A percentile compares a stretch with the other conserved stretches of the same genome.
Evolutionary conservation across 2,797 vertebrate genomes (phyloP).

Genomic region (Acestrorhynchus altus): DNA sequence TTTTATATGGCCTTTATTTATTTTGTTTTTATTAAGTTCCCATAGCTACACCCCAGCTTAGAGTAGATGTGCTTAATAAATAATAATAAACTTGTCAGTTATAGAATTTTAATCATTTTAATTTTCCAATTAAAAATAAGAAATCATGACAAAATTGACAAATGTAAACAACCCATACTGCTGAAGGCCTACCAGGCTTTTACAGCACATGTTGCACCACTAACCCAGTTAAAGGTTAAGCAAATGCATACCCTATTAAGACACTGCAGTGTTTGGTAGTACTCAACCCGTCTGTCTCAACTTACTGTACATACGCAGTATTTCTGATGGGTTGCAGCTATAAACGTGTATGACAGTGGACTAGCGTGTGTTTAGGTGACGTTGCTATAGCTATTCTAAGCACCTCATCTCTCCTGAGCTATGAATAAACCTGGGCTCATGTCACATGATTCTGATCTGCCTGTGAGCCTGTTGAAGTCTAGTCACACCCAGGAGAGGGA

Average conservation of each 20-base stretch:
- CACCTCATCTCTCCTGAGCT: constrained; percentile 33
- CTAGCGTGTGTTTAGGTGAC: constrained; percentile 16
- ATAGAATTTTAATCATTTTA: too few relatives aligned
- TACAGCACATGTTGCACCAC: background rate
- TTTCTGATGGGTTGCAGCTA: constrained; percentile 13
- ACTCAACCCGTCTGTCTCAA: background rate
- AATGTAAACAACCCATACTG: too few relatives aligned
- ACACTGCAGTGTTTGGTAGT: background rate
- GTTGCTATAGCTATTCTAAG: constrained; percentile 35
- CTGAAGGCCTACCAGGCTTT: background rate
- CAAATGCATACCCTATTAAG: background rate
- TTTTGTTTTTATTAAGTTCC: background rate
- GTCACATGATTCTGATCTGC: constrained; percentile 62
- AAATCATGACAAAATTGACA: too few relatives aligned
- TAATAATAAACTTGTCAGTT: too few relatives aligned
- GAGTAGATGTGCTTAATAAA: too few relatives aligned
- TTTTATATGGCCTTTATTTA: background rate
- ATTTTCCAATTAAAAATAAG: too few relatives aligned
- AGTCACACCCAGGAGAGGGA: constrained; percentile 1
- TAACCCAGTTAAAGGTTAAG: too few relatives aligned
- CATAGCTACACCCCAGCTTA: too few relatives aligned
- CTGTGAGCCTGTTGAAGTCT: constrained; percentile 47
- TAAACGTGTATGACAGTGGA: constrained; percentile 18
- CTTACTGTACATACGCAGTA: constrained; percentile 27
- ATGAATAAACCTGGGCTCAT: constrained; percentile 57